Conservation (phyloP, 2,888 invertebrate species). For the Lasioglossum malachurum region DNA sequence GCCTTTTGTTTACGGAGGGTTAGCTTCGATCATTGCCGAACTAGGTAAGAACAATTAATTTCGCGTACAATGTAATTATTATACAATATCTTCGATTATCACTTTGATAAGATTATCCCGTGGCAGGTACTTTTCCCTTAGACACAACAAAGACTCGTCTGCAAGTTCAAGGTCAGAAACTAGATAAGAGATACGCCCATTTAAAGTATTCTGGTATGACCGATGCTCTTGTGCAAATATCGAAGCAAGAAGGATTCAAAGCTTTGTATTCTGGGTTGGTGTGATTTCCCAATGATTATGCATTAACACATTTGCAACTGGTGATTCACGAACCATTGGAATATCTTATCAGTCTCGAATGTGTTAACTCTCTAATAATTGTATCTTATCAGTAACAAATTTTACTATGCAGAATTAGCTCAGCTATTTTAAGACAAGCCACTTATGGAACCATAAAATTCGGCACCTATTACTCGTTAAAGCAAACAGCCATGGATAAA, state of each 20-base stretch:
- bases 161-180: conserved; percentile 96
- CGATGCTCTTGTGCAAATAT: conserved; percentile 95
- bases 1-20: conserved; percentile 97
- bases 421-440: conserved; percentile 96
- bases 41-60: conserved; percentile 88
- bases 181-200: conserved; percentile 90
- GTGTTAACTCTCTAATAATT: not conserved
- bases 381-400: not conserved
- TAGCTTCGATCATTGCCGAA: conserved; percentile 97
- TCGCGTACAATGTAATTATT: not conserved
- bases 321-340: not conserved
- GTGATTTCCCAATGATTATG: not conserved
- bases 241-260: conserved; percentile 93
- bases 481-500: conserved; percentile 86
- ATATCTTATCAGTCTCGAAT: not conserved
- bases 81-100: not conserved
- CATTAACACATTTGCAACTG: not conserved
- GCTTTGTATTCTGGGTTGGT: conserved; percentile 94
- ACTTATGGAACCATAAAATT: conserved; percentile 99
- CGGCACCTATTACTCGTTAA: conserved; percentile 96
- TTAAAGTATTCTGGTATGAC: conserved; percentile 96
- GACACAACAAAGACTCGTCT: conserved; percentile 97
- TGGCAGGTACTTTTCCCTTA: conserved; percentile 96
- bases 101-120: conserved; percentile 12
- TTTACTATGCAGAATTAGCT: conserved; percentile 91